Percentiles rank a stretch among this genome's conserved stretches.
phyloP scores from a whole-genome alignment of 2,797 vertebrate species.

The Microcaecilia unicolor region DNA sequence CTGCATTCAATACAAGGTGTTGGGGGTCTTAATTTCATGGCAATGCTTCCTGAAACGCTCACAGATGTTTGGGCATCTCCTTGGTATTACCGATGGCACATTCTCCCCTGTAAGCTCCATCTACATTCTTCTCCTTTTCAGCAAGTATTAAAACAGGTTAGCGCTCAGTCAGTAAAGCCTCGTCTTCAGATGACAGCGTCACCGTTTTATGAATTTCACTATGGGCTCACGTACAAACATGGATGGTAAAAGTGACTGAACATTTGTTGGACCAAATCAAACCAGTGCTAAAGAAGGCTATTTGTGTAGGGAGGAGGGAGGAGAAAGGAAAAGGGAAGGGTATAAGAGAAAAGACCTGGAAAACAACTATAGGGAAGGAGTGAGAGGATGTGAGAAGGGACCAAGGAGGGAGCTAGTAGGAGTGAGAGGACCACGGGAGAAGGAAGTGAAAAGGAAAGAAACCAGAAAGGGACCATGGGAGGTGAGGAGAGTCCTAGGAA shows the following conservation, averaged over 20 bases:
- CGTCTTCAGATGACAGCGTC: too few species aligned
- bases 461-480: not conserved
- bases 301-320: not conserved
- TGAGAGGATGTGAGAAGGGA: not conserved
- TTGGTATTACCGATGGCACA: slow-evolving; percentile 16
- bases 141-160: too few species aligned
- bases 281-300: not conserved
- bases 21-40: slow-evolving; percentile 53
- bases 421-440: not conserved
- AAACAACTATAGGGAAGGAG: not conserved
- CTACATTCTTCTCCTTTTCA: too few species aligned
- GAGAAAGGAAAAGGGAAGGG: not conserved
- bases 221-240: too few species aligned
- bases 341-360: not conserved
- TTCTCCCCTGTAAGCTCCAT: too few species aligned
- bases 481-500: not conserved
- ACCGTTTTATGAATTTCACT: too few species aligned
- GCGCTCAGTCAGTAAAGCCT: too few species aligned
- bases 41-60: slow-evolving; percentile 38
- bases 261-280: too few species aligned
- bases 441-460: not conserved
- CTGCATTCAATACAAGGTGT: too few species aligned
- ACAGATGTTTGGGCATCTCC: slow-evolving; percentile 19
- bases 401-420: not conserved
- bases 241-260: too few species aligned